Conservation (phyloP, 1,140 invertebrate species). For the Sarcophaga peregrina region DNA sequence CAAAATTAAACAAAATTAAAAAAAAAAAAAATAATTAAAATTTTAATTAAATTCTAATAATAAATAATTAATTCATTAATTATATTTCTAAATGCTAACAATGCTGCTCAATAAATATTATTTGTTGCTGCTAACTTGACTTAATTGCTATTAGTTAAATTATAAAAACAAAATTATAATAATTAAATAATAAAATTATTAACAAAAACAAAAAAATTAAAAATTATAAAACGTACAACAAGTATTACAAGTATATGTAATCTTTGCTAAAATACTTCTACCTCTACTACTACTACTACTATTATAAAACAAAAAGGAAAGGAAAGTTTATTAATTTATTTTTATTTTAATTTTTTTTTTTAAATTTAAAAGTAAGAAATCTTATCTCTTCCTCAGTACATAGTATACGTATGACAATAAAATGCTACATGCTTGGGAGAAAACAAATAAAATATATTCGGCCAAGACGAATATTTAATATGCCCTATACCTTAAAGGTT, state of each 20-base stretch:
- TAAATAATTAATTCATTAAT: too few species aligned
- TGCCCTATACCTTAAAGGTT: not conserved
- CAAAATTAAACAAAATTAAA: slow-evolving; percentile 10
- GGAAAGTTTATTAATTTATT: not conserved
- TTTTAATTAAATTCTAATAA: too few species aligned
- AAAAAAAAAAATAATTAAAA: too few species aligned
- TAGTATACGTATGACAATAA: not conserved
- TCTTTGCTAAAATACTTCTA: too few species aligned
- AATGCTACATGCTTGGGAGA: not conserved
- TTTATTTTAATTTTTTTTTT: not conserved
- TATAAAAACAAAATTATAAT: not conserved
- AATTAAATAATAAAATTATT: too few species aligned
- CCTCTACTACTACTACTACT: too few species aligned
- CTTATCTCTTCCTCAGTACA: slow-evolving; percentile 9
- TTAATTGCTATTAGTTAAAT: slow-evolving; percentile 25
- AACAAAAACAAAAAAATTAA: too few species aligned
- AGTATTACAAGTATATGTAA: too few species aligned
- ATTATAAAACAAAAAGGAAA: not conserved
- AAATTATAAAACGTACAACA: too few species aligned
- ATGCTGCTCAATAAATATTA: not conserved
- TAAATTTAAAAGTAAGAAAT: not conserved
- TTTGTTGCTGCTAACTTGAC: slow-evolving; percentile 19
- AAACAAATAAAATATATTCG: not conserved
- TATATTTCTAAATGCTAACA: slow-evolving; percentile 16
- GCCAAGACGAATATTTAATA: not conserved